Evolutionary conservation across 2,113 vertebrate genomes (phyloP).

Genomic region (Sceloporus undulatus): DNA sequence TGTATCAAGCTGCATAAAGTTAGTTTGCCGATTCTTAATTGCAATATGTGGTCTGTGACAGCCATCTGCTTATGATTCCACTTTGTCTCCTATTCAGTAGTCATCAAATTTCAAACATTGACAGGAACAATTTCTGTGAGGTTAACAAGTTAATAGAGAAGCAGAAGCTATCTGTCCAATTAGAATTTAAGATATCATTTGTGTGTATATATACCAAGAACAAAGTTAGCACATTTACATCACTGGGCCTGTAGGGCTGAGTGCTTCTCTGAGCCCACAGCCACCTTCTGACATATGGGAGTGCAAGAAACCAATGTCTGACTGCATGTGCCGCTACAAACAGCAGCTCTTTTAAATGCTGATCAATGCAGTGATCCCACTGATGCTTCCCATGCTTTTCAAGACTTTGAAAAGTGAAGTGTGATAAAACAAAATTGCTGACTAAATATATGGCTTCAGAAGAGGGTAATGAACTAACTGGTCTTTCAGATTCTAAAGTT

Average conservation of each 20-base stretch:
- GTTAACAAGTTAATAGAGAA: conserved; percentile 43
- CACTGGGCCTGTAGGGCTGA: background rate
- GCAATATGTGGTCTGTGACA: conserved; percentile 56
- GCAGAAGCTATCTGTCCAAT: conserved; percentile 37
- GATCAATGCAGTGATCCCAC: background rate
- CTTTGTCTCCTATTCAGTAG: conserved; percentile 45
- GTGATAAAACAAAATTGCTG: no score
- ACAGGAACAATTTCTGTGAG: conserved; percentile 56
- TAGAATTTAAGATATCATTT: conserved; percentile 39
- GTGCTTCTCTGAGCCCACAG: background rate
- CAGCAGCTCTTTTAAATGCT: background rate
- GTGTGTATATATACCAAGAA: background rate
- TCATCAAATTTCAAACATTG: conserved; percentile 69
- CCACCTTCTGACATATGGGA: conserved; percentile 31
- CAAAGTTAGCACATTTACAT: background rate
- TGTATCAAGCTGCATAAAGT: conserved; percentile 25
- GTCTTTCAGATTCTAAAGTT: no score
- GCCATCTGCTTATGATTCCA: conserved; percentile 64
- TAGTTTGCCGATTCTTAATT: conserved; percentile 57
- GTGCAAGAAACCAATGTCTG: background rate
- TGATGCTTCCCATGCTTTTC: background rate
- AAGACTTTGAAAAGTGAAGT: no score
- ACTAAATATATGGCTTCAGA: no score
- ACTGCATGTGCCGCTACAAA: background rate
- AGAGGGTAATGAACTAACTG: no score